Conservation (phyloP, 1,140 invertebrate species). For the Hycleus cichorii region DNA sequence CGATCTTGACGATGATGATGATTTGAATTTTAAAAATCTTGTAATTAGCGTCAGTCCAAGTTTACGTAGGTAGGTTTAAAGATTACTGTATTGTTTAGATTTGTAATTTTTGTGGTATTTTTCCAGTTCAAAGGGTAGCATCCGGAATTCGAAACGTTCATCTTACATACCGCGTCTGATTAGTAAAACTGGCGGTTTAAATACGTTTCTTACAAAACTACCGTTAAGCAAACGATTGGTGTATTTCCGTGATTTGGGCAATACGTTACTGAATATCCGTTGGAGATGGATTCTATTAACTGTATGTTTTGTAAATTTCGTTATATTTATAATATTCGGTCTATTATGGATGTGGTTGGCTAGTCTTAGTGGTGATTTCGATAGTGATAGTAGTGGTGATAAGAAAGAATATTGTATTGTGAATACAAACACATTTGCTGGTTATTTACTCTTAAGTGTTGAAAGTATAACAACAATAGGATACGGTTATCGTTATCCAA, state of each 20-base stretch:
- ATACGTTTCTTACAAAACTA: constrained; percentile 22
- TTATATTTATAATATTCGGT: constrained; percentile 28
- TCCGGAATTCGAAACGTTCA: too few species aligned
- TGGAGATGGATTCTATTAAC: constrained; percentile 54
- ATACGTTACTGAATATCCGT: constrained; percentile 52
- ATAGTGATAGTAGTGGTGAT: background rate
- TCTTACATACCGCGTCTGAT: constrained; percentile 16
- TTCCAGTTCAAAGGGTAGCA: too few species aligned
- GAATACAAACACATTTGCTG: constrained; percentile 24
- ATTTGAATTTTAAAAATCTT: too few species aligned
- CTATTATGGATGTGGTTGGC: constrained; percentile 30
- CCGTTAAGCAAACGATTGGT: constrained; percentile 32
- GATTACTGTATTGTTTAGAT: too few species aligned
- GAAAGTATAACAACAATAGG: constrained; percentile 34
- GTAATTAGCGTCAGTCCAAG: too few species aligned
- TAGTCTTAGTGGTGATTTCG: constrained; percentile 27
- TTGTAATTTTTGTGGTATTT: too few species aligned
- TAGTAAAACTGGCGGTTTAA: constrained; percentile 27
- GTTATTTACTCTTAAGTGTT: constrained; percentile 33
- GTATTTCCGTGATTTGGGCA: constrained; percentile 53
- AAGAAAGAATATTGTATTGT: constrained; percentile 20
- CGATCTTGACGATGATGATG: too few species aligned
- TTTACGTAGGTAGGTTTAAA: too few species aligned
- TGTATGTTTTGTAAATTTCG: constrained; percentile 37
- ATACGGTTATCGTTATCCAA: constrained; percentile 30